A percentile compares a stretch with the other conserved stretches of the same genome.
Conservation (phyloP, 1,140 invertebrate species). For the Radopholus similis region DNA sequence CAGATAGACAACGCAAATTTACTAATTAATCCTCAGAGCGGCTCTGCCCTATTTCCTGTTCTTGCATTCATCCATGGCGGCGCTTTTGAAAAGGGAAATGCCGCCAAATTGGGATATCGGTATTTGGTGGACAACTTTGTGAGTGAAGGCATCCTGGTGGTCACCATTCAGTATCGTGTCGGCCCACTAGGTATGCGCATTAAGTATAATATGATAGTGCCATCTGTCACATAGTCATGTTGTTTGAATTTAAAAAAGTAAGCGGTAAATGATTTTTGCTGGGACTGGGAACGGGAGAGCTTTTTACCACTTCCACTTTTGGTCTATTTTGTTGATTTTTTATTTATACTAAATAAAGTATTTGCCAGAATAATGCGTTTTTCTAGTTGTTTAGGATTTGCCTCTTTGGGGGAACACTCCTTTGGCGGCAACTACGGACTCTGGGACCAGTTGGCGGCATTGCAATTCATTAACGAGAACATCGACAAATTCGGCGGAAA, state of each 20-base stretch:
- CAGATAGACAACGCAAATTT: neutral
- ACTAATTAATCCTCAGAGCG: neutral
- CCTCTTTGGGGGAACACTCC: neutral
- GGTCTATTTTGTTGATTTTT: no score
- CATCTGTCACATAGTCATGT: no score
- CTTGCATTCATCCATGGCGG: conserved; percentile 17
- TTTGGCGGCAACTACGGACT: neutral
- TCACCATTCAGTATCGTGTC: conserved; percentile 11
- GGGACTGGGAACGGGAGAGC: no score
- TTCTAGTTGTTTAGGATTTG: neutral
- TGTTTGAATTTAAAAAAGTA: no score
- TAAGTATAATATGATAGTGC: no score
- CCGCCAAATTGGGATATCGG: neutral
- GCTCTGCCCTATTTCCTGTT: conserved; percentile 13
- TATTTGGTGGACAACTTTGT: neutral
- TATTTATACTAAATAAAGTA: neutral
- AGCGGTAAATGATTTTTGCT: no score
- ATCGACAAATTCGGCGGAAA: conserved; percentile 2
- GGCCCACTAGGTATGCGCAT: conserved; percentile 20
- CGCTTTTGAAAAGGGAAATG: neutral
- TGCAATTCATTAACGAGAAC: neutral
- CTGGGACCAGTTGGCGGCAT: conserved; percentile 1
- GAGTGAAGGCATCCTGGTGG: conserved; percentile 11
- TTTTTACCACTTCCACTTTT: neutral
- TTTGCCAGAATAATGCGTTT: neutral